Evolutionary conservation across 2,888 invertebrate genomes (phyloP).

Genomic region (Nephrotoma flavescens): DNA sequence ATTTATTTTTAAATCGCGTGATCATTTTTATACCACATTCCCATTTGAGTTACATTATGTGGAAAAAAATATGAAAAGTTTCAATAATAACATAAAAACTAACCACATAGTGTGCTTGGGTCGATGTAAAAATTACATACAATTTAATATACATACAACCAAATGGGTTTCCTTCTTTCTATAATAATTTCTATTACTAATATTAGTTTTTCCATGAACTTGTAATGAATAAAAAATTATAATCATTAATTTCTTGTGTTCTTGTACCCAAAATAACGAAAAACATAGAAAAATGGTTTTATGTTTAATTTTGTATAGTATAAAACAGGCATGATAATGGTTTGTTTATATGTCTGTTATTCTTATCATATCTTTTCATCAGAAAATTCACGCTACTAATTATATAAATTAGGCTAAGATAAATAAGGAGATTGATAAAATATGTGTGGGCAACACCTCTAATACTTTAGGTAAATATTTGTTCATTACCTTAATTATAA

Average conservation of each 20-base stretch:
- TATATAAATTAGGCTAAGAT: neutral
- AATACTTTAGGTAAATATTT: too few relatives aligned
- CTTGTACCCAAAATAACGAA: neutral
- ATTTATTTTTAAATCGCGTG: neutral
- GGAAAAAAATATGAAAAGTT: too few relatives aligned
- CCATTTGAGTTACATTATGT: neutral
- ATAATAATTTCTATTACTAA: neutral
- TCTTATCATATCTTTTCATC: neutral
- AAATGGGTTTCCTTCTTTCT: neutral
- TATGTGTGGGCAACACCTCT: neutral
- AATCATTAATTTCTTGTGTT: neutral
- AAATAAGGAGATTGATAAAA: neutral
- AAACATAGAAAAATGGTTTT: neutral
- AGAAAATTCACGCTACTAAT: neutral
- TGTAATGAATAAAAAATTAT: neutral
- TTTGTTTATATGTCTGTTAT: neutral
- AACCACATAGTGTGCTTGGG: neutral
- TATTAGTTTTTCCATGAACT: neutral
- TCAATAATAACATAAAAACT: neutral
- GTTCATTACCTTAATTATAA: too few relatives aligned
- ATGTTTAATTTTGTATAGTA: neutral
- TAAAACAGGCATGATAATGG: neutral
- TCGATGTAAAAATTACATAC: neutral
- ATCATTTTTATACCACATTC: neutral
- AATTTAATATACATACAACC: neutral